A percentile compares a stretch with the other conserved stretches of the same genome.
Evolutionary conservation across 2,888 invertebrate genomes (phyloP).

Genomic region (Zhengitettix transpicula): DNA sequence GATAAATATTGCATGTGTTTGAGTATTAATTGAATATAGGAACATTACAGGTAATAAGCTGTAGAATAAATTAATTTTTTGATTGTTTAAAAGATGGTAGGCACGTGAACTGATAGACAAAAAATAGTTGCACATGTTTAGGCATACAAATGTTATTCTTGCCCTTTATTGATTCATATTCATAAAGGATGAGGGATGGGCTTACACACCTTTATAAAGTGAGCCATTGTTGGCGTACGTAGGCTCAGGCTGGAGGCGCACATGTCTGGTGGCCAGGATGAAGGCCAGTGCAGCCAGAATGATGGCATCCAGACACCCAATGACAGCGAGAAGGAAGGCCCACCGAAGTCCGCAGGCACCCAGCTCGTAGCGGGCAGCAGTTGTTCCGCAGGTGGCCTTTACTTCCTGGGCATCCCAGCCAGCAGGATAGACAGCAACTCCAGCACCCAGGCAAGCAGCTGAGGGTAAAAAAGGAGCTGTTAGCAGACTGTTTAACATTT

Average conservation of each 20-base stretch:
- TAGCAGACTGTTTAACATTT: not conserved
- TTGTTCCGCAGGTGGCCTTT: constrained; percentile 68
- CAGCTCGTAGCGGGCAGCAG: constrained; percentile 54
- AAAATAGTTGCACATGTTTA: too few species aligned
- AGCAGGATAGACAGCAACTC: constrained; percentile 76
- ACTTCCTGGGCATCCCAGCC: constrained; percentile 79
- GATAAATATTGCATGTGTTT: too few species aligned
- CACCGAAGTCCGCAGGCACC: constrained; percentile 82
- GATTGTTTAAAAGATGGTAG: too few species aligned
- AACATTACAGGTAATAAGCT: too few species aligned
- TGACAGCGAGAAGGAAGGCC: constrained; percentile 86
- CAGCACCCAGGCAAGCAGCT: constrained; percentile 25
- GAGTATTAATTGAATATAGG: too few species aligned
- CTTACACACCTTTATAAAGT: constrained; percentile 39
- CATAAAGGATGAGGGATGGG: not conserved
- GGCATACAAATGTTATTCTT: too few species aligned
- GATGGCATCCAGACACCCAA: constrained; percentile 71
- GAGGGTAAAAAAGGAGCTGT: not conserved
- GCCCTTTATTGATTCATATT: too few species aligned
- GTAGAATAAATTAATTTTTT: too few species aligned
- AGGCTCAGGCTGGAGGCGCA: constrained; percentile 66
- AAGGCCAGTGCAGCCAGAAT: constrained; percentile 82
- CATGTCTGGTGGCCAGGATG: constrained; percentile 79
- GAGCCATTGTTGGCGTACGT: constrained; percentile 45
- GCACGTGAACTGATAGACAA: too few species aligned